Base-by-base conservation (phyloP, 2,797 vertebrate species). In the Poeciliopsis infans region DNA sequence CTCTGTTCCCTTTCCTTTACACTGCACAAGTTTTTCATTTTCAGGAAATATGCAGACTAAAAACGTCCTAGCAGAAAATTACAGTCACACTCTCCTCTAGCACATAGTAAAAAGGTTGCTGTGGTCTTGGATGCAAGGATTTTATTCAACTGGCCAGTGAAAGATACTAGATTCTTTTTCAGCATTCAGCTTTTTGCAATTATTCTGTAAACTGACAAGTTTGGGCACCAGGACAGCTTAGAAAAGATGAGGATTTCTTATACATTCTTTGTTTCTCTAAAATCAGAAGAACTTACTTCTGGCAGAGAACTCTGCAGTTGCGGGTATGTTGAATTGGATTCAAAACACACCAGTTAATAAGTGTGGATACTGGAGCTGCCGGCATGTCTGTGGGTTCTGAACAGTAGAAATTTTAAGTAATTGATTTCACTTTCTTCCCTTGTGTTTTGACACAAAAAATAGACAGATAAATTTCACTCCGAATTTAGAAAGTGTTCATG, bases 211-310 rank as follows among this genome's bases (percentile, higher is more conserved):
- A 66, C 23, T 39, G 18, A 10, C 68, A 70, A 13, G 5, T 43
- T 15, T 23, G 23, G 43, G 41, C 23, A 70, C 28, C 41, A n/a
- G 41, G 7, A n/a, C 23, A n/a, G 41, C 25, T n/a, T 70, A 25
- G 25, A 43, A 70, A n/a, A 70, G 5, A 45, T 41, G 2, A 12
- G 1, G 18, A 23, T 39, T 66, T 66, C 61, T 20, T 39, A 10
- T 23, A 39, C 11, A 64, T 64, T 36, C 31, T 20, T 15, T 7
- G 33, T n/a, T 20, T 66, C 89, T 55, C 79, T 53, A 49, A 41
- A 78, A 57, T 77, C 1, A 64, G 16, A 64, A 33, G 7, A 2
- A 20, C 5, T 1, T 39, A 39, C 36, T 39, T 36, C 16, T 11
- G 15, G 7, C 33, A 66, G 33, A 39, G 15, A 39, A 66, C 18